phyloP scores from a whole-genome alignment of 2,113 vertebrate genomes.

The Antechinus flavipes region DNA sequence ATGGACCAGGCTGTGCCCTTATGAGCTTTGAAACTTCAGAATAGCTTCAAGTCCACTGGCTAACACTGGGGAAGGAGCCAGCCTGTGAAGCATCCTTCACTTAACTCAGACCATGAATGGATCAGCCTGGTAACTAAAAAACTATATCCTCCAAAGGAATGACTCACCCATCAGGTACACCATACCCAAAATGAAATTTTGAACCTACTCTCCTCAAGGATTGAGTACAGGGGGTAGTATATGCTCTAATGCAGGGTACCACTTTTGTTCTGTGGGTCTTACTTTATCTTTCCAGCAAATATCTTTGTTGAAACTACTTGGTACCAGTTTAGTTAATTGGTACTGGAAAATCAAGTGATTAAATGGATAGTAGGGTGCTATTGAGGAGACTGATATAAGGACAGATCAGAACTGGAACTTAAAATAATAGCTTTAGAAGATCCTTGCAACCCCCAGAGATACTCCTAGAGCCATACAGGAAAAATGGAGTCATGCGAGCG shows the following conservation, averaged over 20 bases:
- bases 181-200: neutral
- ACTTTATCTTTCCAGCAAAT: neutral
- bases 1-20: neutral
- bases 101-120: neutral
- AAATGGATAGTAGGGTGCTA: neutral
- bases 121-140: neutral
- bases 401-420: neutral
- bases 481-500: neutral
- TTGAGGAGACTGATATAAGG: neutral
- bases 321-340: neutral
- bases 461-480: neutral
- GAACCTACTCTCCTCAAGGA: neutral
- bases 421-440: neutral
- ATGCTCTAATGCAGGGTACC: neutral
- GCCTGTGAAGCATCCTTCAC: neutral
- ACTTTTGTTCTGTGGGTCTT: neutral
- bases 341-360: neutral
- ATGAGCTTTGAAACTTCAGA: neutral
- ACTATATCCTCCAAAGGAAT: neutral
- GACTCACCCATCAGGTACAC: neutral
- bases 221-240: neutral
- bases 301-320: neutral
- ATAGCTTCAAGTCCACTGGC: neutral
- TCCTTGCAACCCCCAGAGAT: neutral
- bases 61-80: neutral